Evolutionary conservation across 2,113 vertebrate species (phyloP).

Genomic region (Pelodiscus sinensis): DNA sequence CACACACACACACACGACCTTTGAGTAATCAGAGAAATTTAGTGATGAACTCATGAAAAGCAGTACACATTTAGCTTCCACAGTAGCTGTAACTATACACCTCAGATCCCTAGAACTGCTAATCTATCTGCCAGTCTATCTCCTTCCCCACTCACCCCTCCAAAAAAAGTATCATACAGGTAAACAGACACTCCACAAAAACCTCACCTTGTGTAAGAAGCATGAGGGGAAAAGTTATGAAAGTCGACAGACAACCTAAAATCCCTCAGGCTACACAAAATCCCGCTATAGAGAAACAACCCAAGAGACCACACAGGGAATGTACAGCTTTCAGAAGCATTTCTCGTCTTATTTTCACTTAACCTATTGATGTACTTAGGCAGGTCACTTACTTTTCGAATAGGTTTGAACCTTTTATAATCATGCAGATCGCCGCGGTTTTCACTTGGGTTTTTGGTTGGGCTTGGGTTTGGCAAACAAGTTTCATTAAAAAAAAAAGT

Average conservation of each 20-base stretch:
- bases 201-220: conserved; percentile 84
- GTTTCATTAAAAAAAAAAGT: conserved; percentile 86
- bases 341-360: conserved; percentile 89
- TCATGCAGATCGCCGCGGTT: conserved; percentile 79
- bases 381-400: conserved; percentile 84
- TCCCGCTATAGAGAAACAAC: conserved; percentile 87
- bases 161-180: conserved; percentile 47
- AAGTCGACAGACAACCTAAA: conserved; percentile 85
- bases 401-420: conserved; percentile 79
- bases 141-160: no score
- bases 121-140: conserved; percentile 75
- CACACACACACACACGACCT: no score
- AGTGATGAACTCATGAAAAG: conserved; percentile 40
- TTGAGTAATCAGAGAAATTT: conserved; percentile 57
- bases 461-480: conserved; percentile 79
- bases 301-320: conserved; percentile 88
- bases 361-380: conserved; percentile 82
- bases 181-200: conserved; percentile 75
- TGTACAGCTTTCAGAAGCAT: conserved; percentile 88
- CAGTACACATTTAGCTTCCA: conserved; percentile 20
- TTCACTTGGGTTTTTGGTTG: conserved; percentile 71
- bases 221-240: conserved; percentile 79
- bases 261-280: conserved; percentile 85
- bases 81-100: conserved; percentile 45
- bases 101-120: conserved; percentile 66